Conservation (phyloP, 2,888 invertebrate species). For the Clusia tigrina region DNA sequence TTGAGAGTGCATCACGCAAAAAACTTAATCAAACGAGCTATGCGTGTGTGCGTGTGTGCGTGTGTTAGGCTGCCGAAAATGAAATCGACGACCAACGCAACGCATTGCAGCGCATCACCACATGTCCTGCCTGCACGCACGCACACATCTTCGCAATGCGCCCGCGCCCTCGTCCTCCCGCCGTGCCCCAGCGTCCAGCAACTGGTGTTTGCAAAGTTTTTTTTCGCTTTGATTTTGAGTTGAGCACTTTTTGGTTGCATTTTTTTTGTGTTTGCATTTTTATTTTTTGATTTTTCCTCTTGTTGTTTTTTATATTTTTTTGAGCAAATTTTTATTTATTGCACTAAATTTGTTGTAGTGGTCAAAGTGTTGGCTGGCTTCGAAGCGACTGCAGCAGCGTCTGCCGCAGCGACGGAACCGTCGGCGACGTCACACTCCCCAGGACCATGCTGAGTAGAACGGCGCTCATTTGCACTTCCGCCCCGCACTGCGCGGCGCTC, state of each 20-base stretch:
- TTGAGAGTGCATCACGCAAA: constrained; percentile 2
- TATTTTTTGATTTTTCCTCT: constrained; percentile 31
- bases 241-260: constrained; percentile 39
- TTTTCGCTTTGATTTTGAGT: constrained; percentile 42
- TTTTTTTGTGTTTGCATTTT: constrained; percentile 30
- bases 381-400: constrained; percentile 22
- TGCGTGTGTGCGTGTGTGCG: not conserved
- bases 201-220: constrained; percentile 53
- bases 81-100: constrained; percentile 32
- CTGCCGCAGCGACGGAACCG: constrained; percentile 18
- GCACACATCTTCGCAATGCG: constrained; percentile 30
- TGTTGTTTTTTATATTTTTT: constrained; percentile 27
- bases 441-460: constrained; percentile 19
- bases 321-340: constrained; percentile 35
- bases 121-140: constrained; percentile 7
- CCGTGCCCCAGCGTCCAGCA: constrained; percentile 36
- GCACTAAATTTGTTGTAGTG: constrained; percentile 37
- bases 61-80: constrained; percentile 38
- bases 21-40: not conserved
- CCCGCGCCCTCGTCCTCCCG: constrained; percentile 17
- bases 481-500: constrained; percentile 6
- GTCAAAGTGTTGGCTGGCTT: constrained; percentile 19
- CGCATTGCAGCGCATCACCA: constrained; percentile 24
- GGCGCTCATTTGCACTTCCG: constrained; percentile 11
- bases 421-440: constrained; percentile 22